Percentiles rank a stretch among this genome's conserved stretches.
Conservation (phyloP, 2,888 invertebrate genomes). For the Hirudinaria manillensis region DNA sequence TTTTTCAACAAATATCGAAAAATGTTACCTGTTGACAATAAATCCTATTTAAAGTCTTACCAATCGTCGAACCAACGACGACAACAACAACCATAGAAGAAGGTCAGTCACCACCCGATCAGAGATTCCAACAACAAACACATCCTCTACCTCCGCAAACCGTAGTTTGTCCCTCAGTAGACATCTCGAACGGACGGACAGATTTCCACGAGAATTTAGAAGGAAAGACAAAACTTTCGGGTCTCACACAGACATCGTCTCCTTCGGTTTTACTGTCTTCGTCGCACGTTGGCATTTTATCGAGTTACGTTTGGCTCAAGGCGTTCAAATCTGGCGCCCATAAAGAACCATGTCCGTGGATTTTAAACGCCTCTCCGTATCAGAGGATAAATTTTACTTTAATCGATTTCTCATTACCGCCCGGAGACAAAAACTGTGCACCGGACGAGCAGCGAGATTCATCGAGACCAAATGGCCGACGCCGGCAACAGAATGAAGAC, state of each 20-base stretch:
- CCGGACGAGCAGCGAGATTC: not conserved
- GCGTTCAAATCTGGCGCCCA: not conserved
- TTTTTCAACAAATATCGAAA: too few species aligned
- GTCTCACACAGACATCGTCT: too few species aligned
- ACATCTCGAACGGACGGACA: not conserved
- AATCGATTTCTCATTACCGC: slow-evolving; percentile 34
- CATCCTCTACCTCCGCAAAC: not conserved
- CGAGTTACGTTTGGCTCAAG: slow-evolving; percentile 29
- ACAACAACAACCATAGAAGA: not conserved
- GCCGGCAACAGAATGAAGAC: too few species aligned
- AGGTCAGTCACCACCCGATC: not conserved
- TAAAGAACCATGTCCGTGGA: slow-evolving; percentile 34
- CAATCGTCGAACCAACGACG: not conserved
- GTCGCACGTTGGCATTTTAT: slow-evolving; percentile 23
- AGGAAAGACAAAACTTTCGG: not conserved
- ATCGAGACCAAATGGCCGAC: not conserved
- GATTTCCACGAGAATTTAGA: not conserved
- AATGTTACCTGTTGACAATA: not conserved
- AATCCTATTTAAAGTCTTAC: not conserved
- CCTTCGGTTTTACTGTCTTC: too few species aligned
- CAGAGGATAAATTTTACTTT: slow-evolving; percentile 38
- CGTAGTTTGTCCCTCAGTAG: not conserved
- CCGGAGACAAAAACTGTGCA: not conserved
- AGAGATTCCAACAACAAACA: not conserved
- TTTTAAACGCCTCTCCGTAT: slow-evolving; percentile 33